phyloP scores from a whole-genome alignment of 2,797 vertebrate genomes.

The Amniataba percoides region DNA sequence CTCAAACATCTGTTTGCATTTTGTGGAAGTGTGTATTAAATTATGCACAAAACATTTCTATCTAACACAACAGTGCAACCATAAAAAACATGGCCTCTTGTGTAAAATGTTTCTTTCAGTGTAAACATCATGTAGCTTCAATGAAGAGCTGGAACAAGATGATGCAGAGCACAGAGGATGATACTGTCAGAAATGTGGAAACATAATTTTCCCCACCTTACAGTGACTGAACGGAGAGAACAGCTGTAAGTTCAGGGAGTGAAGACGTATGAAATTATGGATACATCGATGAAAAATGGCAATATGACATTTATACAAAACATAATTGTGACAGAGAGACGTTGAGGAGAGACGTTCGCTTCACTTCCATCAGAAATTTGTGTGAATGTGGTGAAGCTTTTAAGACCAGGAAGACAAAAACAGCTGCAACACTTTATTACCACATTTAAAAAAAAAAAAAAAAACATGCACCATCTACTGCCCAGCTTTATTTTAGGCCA shows the following conservation, averaged over 20 bases:
- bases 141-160: background rate
- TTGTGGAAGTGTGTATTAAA: background rate
- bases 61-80: background rate
- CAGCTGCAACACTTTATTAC: background rate
- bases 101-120: background rate
- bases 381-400: background rate
- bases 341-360: too few species aligned
- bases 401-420: background rate
- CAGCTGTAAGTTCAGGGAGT: background rate
- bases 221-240: background rate
- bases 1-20: too few species aligned
- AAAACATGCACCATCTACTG: background rate
- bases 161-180: background rate
- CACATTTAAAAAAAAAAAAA: background rate
- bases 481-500: background rate
- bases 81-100: background rate
- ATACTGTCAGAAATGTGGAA: background rate
- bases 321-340: too few species aligned
- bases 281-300: background rate
- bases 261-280: background rate
- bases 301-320: background rate
- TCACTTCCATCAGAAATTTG: too few species aligned
- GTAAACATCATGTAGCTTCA: background rate
- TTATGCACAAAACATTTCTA: background rate
- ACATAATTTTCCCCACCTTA: background rate